Base-by-base conservation (phyloP, 2,888 invertebrate species). In the Empis stercorea region DNA sequence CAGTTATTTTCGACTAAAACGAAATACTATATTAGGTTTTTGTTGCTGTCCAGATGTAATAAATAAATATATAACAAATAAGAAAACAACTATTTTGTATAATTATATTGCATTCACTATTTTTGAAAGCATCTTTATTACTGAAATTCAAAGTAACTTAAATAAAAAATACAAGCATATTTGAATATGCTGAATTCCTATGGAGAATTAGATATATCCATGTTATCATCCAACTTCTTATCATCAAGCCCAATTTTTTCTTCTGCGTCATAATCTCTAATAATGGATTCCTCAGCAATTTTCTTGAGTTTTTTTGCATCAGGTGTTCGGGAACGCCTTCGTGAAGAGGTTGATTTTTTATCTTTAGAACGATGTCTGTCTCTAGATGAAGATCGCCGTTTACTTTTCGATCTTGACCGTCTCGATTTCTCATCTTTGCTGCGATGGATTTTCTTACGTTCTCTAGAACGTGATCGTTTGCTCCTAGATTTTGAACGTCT, bases 171-270 rank as follows among this genome's bases (percentile, higher is more conserved):
- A 27, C n/a, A n/a, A n/a, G n/a, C n/a, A 27, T 4, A 27, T 27
- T 4, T 9, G 9, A 27, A 27, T 2, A 27, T 27, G 23, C 7
- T 4, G 5, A 7, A 27, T 27, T 27, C 53, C 68, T 74, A 84
- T 46, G 84, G 84, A 49, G 84, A 84, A 68, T 84, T 83, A 14
- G 84, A 84, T 66, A 84, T 84, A 64, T 84, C 84, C 84, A 84
- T 84, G 62, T 84, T 83, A 65, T 83, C 82, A 2, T 78, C 68
- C 57, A 59, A 73, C 52, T 77, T 76, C 56, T 79, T 78, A 49
- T 79, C 76, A 46, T 54, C 58, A 62, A 54, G 58, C 45, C 64
- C 68, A 38, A 60, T 59, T 55, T 57, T 61, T 49, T 57, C 62
- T 52, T 59, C 64, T 11, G 58, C 62, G 52, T 59, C 63, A 49